Evolutionary conservation across 2,797 vertebrate genomes (phyloP), one percentile per base, ranked within the genome.

Genomic region (Hyperoplus immaculatus): DNA sequence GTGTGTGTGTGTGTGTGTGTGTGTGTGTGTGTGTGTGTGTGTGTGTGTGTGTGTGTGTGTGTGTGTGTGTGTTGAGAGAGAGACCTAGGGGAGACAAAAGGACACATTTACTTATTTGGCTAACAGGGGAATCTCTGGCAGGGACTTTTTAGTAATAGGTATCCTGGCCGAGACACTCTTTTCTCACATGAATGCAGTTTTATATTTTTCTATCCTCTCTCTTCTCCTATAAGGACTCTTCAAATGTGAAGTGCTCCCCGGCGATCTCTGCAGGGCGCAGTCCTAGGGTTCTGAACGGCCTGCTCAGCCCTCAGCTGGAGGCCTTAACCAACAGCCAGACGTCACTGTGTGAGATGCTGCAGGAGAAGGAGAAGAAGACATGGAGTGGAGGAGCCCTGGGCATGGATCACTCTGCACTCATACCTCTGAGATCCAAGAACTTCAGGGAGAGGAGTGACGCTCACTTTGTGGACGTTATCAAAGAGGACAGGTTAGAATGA

Each of bases 391-490:
- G 90, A 39, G 68, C 82, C 21, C 64, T 92, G 88, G 91, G 95
- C 79, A 95, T 99, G 95, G 98, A 99, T 81, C 97, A 98, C 69
- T 98, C 98, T 0, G 96, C 97, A 1, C 97, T 99, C 69, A 97
- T 99, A 72, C 98, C 98, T 0, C 88, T 99, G 58, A 95, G 98
- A 69, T 99, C 97, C 90, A 99, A 99, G 91, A 98, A 98, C 91
- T 98, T 99, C 93, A 87, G 97, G 47, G 97, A 99, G 91, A 97
- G 98, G 88, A 99, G 97, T 0, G 98, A 99, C 1, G 98, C 96
- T 63, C 98, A 99, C 87, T 99, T 99, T 86, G 98, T 99, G 64
- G 98, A 99, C 21, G 98, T 99, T 46, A 99, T 99, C 84, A 99
- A 98, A 90, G 98, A 98, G 83, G 98, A 99, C 94, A 98, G 98